phyloP scores from a whole-genome alignment of 92 coral and sea anemone genomes.

The Paragorgia papillata region DNA sequence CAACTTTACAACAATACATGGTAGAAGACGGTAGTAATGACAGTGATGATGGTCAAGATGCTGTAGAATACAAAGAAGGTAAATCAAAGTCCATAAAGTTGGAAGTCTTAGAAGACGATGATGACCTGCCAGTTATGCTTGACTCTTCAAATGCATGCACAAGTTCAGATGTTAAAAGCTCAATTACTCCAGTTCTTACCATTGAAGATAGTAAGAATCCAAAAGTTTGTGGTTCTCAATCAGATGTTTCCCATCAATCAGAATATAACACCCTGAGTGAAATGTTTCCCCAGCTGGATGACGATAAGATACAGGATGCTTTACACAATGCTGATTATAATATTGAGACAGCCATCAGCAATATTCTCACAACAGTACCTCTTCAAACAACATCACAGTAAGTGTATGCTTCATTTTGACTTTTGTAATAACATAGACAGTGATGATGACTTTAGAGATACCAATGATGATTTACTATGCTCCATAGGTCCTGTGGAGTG shows the following conservation, averaged over 20 bases:
- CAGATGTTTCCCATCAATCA: conserved; percentile 16
- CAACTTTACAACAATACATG: conserved; percentile 26
- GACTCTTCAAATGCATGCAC: conserved; percentile 17
- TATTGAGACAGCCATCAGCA: conserved; percentile 49
- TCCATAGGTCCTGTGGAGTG: neutral
- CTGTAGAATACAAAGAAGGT: neutral
- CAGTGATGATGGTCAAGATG: conserved; percentile 2
- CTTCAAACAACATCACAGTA: conserved; percentile 44
- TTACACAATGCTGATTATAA: conserved; percentile 25
- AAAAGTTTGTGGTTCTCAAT: conserved; percentile 18
- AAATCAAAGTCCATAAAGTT: conserved; percentile 17
- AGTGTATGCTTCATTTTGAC: conserved; percentile 49
- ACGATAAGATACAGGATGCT: conserved; percentile 39
- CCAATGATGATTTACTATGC: neutral
- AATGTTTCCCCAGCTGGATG: conserved; percentile 50
- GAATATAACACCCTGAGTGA: conserved; percentile 45
- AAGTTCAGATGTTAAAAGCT: conserved; percentile 6
- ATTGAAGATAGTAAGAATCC: neutral
- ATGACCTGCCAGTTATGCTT: conserved; percentile 23
- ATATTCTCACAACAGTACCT: conserved; percentile 31
- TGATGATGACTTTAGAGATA: conserved; percentile 48
- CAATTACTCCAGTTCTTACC: neutral
- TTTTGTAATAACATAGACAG: conserved; percentile 47
- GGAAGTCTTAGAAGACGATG: no score
- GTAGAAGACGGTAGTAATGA: conserved; percentile 1